phyloP scores from a whole-genome alignment of 2,113 vertebrate genomes.

The Podarcis muralis region DNA sequence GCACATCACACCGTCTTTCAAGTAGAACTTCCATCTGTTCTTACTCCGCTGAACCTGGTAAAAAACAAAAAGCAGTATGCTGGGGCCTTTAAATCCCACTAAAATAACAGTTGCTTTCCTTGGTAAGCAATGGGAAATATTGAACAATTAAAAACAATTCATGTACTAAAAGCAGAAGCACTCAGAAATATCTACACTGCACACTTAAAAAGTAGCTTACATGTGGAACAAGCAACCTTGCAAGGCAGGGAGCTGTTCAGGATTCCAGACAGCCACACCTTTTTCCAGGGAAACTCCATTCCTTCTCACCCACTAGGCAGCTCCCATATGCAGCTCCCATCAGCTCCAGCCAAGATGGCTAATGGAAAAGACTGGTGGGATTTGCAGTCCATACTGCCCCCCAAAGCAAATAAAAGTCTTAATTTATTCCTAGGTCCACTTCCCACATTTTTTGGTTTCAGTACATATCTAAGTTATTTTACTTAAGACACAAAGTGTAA shows the following conservation, averaged over 20 bases:
- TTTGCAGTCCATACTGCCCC: too few relatives aligned
- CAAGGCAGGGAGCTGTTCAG: not conserved
- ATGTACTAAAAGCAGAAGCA: not conserved
- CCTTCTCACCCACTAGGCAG: too few relatives aligned
- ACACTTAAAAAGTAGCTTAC: not conserved
- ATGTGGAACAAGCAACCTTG: not conserved
- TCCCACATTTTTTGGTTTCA: not conserved
- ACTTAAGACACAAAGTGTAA: not conserved
- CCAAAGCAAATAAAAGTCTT: too few relatives aligned
- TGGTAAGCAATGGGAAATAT: not conserved
- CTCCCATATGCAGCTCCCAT: too few relatives aligned
- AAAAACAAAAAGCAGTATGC: not conserved
- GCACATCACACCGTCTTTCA: constrained; percentile 95
- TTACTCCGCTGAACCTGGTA: constrained; percentile 96
- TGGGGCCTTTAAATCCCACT: not conserved
- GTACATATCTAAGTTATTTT: not conserved
- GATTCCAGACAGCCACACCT: not conserved
- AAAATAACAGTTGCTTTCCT: not conserved
- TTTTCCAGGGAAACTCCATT: not conserved
- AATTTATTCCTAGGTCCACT: not conserved
- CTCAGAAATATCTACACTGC: too few relatives aligned
- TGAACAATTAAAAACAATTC: not conserved
- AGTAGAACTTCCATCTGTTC: constrained; percentile 97
- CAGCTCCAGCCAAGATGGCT: too few relatives aligned
- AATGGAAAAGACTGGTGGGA: too few relatives aligned